Evolutionary conservation across 2,888 invertebrate genomes (phyloP), one percentile per base, ranked within the genome.

Genomic region (Temnothorax ravouxi): DNA sequence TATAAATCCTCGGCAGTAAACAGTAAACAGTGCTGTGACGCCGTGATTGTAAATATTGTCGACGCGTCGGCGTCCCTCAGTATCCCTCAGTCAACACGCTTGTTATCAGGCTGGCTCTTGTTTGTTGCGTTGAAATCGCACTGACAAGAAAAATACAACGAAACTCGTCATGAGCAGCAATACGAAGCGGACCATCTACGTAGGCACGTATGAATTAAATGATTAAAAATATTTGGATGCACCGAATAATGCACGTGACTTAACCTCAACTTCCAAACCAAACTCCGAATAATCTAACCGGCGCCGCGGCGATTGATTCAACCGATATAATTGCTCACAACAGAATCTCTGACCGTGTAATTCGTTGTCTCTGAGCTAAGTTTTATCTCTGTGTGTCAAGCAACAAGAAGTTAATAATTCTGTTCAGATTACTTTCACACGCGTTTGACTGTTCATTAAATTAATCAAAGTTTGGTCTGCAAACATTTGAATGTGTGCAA

Each of bases 161-260:
- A 34, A 21, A 18, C 38, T 61, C 15, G 11, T 25, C 4, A 95
- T 95, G 95, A 95, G 95, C 93, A 95, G 96, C 1, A 97, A 97
- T 93, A 96, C 97, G 44, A 98, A 98, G 94, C 96, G 98, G 87
- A 98, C 98, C 2, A 96, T 98, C 89, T 98, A 98, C 93, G 98
- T 98, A 21, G 98, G 95, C 95, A 91, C 86, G 95, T 88, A 62
- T 34, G 3, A n/a, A 69, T 71, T n/a, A 69, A 69, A 18, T 34
- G 47, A 5, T 25, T 8, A 0, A 79, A 66, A 38, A 54, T 54
- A 9, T 18, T 8, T 61, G 38, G 38, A 56, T 15, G 15, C 5
- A 9, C 5, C 25, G 4, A 41, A 47, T 9, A 15, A 38, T 3
- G 38, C 52, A 2, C 5, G 72, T 59, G 13, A 25, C 72, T 9